Base-by-base conservation (phyloP, 2,888 invertebrate species). In the Periphyllus acericola region DNA sequence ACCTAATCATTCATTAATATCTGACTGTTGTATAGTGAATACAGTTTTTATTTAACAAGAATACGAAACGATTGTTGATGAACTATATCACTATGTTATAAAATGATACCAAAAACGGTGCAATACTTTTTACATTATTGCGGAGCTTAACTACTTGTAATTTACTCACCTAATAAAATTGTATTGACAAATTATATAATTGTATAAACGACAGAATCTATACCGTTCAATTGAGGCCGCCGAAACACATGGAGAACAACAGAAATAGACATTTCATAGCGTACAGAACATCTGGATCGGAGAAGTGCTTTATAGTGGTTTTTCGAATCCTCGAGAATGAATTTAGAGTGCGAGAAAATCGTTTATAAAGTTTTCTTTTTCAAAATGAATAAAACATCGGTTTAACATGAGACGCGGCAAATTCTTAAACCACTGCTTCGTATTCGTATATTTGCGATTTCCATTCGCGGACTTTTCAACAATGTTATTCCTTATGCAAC, bases 301-400 rank as follows among this genome's bases (percentile, higher is more conserved):
- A 75, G 34, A 71, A 68, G 21, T 11, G 4, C 32, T 40, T 21
- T 81, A 32, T 29, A 40, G 40, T 68, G n/a, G 66, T 40, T 66
- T 80, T 66, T 29, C 2, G 52, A 80, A 29, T 29, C 17, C 19
- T 25, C 25, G 4, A 21, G 25, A 68, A 81, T 29, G 21, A 29
- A 68, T 46, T 71, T 46, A 68, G 29, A 46, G 32, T 46, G 21
- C 9, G 21, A 11, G 11, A 60, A 40, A 40, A 29, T 17, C 19
- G 29, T 68, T 81, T 68, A 40, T 68, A 81, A 36, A 81, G 40
- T 68, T 81, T 68, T 81, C 19, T 29, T 36, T n/a, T 29, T 17
- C 8, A 2, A 46, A 32, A 81, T 81, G 68, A 68, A 81, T 71
- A 81, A 81, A 81, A 81, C 81, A 81, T 81, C 25, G 68, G 21